A percentile compares a stretch with the other conserved stretches of the same genome.
Evolutionary conservation across 1,140 invertebrate species (phyloP).

Genomic region (Zaprionus nigranus): DNA sequence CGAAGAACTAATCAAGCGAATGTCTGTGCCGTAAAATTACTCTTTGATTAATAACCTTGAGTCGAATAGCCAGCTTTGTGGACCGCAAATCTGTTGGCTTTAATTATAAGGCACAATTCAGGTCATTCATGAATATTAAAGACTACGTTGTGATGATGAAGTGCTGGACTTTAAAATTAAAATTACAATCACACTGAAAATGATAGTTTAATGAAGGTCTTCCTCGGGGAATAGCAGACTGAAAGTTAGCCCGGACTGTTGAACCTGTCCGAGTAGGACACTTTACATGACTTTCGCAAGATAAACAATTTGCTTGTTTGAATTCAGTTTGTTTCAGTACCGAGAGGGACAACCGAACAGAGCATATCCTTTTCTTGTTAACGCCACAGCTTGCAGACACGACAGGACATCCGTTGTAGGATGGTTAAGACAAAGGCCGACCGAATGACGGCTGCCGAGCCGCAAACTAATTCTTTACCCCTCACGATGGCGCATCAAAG

Average conservation of each 20-base stretch:
- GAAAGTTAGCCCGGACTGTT: slow-evolving; percentile 26
- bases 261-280: slow-evolving; percentile 40
- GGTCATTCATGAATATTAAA: slow-evolving; percentile 34
- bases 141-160: slow-evolving; percentile 11
- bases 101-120: slow-evolving; percentile 58
- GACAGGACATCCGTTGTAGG: slow-evolving; percentile 60
- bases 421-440: slow-evolving; percentile 52
- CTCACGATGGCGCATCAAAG: slow-evolving; percentile 53
- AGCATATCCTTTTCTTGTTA: slow-evolving; percentile 64
- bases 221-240: slow-evolving; percentile 14
- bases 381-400: slow-evolving; percentile 51
- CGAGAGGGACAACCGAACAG: slow-evolving; percentile 18
- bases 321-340: slow-evolving; percentile 32
- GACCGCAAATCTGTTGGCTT: slow-evolving; percentile 4
- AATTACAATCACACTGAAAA: slow-evolving; percentile 48
- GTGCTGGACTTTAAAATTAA: slow-evolving; percentile 52
- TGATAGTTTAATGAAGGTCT: slow-evolving; percentile 38
- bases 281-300: slow-evolving; percentile 70
- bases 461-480: background rate
- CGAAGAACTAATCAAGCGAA: background rate
- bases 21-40: background rate
- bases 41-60: background rate
- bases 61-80: background rate
- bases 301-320: slow-evolving; percentile 71
- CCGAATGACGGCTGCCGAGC: background rate